phyloP scores from a whole-genome alignment of 1,140 invertebrate species.

The Octopus sinensis region DNA sequence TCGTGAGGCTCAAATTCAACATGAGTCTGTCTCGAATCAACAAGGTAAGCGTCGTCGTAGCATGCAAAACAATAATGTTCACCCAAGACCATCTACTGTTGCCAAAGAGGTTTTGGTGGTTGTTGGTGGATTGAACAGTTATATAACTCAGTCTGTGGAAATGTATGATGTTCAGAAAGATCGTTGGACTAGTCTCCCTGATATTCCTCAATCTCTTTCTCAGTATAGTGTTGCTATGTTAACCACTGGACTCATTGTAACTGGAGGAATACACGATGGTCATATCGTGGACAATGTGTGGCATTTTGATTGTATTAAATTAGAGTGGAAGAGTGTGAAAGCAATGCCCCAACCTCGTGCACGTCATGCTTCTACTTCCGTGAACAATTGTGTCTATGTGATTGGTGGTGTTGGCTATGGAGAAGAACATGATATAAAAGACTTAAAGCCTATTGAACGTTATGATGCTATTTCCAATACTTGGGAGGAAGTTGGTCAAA shows the following conservation, averaged over 20 bases:
- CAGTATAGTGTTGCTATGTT: conserved; percentile 47
- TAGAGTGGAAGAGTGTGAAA: conserved; percentile 42
- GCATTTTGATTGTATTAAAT: conserved; percentile 48
- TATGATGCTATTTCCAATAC: conserved; percentile 42
- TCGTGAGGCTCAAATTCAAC: conserved; percentile 45
- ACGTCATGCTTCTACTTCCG: conserved; percentile 45
- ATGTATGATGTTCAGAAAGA: conserved; percentile 53
- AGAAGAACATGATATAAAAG: conserved; percentile 34
- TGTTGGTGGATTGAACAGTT: conserved; percentile 44
- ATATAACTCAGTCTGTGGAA: conserved; percentile 43
- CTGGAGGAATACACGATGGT: conserved; percentile 51
- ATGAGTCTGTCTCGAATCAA: conserved; percentile 43
- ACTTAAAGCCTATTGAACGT: conserved; percentile 50
- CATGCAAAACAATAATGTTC: conserved; percentile 42
- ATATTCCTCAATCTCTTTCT: conserved; percentile 44
- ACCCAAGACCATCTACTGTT: conserved; percentile 54
- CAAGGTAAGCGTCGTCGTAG: conserved; percentile 45
- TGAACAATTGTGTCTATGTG: conserved; percentile 48
- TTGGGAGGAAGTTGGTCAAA: conserved; percentile 48
- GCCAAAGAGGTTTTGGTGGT: conserved; percentile 54
- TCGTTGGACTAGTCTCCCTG: conserved; percentile 46
- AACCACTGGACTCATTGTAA: conserved; percentile 49
- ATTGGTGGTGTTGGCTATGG: conserved; percentile 49
- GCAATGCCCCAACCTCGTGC: conserved; percentile 48
- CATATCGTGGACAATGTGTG: conserved; percentile 48